Evolutionary conservation across 2,113 vertebrate species (phyloP).

Genomic region (Poeciliopsis retropinna): DNA sequence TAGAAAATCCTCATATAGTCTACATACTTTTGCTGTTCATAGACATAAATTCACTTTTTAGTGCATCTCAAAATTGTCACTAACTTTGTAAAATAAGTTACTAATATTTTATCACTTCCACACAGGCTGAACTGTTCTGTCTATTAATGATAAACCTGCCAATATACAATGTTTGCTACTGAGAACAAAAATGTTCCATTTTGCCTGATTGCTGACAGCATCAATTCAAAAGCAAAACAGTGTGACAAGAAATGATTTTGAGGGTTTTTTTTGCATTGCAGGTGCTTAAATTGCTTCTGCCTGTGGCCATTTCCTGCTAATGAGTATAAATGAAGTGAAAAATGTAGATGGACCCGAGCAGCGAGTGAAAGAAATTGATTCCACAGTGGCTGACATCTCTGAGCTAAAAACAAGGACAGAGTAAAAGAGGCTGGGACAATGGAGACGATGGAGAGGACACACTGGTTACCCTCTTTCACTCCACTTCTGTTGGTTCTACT

Average conservation of each 20-base stretch:
- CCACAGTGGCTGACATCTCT: slow-evolving; percentile 49
- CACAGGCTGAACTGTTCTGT: background rate
- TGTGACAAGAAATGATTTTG: slow-evolving; percentile 64
- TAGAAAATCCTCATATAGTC: too few species aligned
- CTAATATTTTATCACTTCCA: background rate
- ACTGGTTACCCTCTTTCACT: slow-evolving; percentile 22
- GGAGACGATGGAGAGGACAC: slow-evolving; percentile 22
- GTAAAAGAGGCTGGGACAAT: slow-evolving; percentile 26
- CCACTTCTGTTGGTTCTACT: slow-evolving; percentile 6
- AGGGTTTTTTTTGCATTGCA: slow-evolving; percentile 62
- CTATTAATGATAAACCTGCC: background rate
- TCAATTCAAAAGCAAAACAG: slow-evolving; percentile 64
- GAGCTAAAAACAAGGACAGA: slow-evolving; percentile 49
- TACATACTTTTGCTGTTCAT: too few species aligned
- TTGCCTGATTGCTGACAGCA: slow-evolving; percentile 48
- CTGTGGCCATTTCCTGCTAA: slow-evolving; percentile 67
- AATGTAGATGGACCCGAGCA: slow-evolving; percentile 65
- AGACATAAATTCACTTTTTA: too few species aligned
- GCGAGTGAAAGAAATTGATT: slow-evolving; percentile 65
- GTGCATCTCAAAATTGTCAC: too few species aligned
- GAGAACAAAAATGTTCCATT: slow-evolving; percentile 42
- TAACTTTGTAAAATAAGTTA: too few species aligned
- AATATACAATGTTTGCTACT: slow-evolving; percentile 29
- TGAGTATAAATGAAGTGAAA: slow-evolving; percentile 76
- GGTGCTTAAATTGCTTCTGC: slow-evolving; percentile 65